Conservation (phyloP, 2,888 invertebrate species). For the Cephalotes varians region DNA sequence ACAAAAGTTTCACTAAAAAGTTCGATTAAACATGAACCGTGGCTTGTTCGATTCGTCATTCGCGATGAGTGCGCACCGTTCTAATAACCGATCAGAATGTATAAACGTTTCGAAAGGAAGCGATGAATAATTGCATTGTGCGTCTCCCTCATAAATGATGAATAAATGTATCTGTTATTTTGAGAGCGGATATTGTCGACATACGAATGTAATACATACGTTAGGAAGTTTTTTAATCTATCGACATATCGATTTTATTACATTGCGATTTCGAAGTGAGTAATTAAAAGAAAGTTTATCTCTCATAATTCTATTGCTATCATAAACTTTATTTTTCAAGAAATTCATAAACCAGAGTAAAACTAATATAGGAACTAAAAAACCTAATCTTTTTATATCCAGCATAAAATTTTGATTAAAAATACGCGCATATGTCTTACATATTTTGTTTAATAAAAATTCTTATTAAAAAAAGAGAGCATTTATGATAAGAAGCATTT, state of each 20-base stretch:
- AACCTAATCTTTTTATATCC: background rate
- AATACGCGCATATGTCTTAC: background rate
- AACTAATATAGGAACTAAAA: background rate
- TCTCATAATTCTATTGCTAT: background rate
- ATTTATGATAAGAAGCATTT: conserved; percentile 5
- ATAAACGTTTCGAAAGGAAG: conserved; percentile 35
- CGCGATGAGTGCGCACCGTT: background rate
- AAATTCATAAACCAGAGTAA: background rate
- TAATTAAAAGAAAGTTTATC: background rate
- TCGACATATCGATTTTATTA: background rate
- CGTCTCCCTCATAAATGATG: background rate
- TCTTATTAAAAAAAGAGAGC: background rate
- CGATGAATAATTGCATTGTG: conserved; percentile 63
- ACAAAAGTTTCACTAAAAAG: conserved; percentile 1
- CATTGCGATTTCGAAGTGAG: background rate
- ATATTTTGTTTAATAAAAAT: background rate
- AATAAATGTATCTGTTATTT: conserved; percentile 54
- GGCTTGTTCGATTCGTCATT: background rate
- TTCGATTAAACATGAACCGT: background rate
- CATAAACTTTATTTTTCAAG: background rate
- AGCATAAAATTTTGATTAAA: background rate
- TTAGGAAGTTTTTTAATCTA: background rate
- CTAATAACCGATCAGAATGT: conserved; percentile 47
- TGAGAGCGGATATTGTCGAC: background rate
- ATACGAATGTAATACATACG: background rate